Base-by-base conservation (phyloP, 1,140 invertebrate genomes). In the Cryptotermes secundus region DNA sequence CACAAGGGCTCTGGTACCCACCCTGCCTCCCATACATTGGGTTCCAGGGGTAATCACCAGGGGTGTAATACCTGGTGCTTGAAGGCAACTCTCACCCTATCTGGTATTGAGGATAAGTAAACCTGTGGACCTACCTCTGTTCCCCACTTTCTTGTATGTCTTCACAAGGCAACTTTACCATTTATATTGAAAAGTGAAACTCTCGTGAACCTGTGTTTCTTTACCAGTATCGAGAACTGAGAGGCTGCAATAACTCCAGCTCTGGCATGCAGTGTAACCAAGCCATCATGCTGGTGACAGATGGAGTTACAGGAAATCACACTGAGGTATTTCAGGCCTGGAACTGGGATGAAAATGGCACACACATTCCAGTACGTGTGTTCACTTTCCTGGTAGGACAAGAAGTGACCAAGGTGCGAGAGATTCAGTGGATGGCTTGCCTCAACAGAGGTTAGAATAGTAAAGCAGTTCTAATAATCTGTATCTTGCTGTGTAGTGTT, bases 271-370 rank as follows among this genome's bases (percentile, higher is more conserved):
- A 91, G 22, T 99, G 98, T 88, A 99, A 99, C 90, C 98, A 99
- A 90, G 94, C 97, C 16, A 98, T 99, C 79, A 99, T 99, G 98
- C 90, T 99, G n/a, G 94, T 99, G 80, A 99, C 99, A 1, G 99
- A 99, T 90, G 97, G 98, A 45, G 95, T 99, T n/a, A 95, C 97
- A 2, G 94, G 95, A 82, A 97, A 97, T 88, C 93, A 96, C 81
- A 97, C 97, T 42, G 94, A 92, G 79, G 93, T 99, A 19, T 98
- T 99, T 87, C 91, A 96, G 86, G 90, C 93, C 81, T 96, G 97
- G 89, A 99, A 99, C 89, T 93, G 94, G 90, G 89, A 92, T 26
- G 91, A 93, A 34, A 93, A 94, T 84, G 91, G 91, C 1, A 92
- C 92, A 19, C 89, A 90, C 53, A 95, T 95, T 87, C 94, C 97